These are phyloP conservation scores for Furcula furcula DNA, from an alignment of 2,888 invertebrate genomes.

Conservation along the genomic window DNA sequence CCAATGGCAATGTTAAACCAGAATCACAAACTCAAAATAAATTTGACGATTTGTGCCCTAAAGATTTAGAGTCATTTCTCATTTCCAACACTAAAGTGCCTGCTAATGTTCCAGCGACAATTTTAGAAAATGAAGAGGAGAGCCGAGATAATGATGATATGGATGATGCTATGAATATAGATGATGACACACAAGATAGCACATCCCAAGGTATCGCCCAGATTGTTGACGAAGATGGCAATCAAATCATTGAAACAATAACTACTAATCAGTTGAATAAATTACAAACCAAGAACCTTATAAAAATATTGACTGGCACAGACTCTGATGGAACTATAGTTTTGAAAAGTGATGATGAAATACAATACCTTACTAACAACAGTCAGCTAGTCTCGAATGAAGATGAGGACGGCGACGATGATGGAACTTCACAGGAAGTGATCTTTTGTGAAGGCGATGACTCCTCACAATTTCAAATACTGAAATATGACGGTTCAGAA, in stretches of 20 bases:
- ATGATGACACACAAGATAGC: slow-evolving; percentile 41
- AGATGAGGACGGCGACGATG: slow-evolving; percentile 52
- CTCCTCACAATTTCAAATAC: slow-evolving; percentile 63
- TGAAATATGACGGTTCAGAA: slow-evolving; percentile 72
- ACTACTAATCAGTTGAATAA: slow-evolving; percentile 25
- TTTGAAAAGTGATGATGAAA: slow-evolving; percentile 52
- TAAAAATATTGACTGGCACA: slow-evolving; percentile 63
- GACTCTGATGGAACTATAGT: slow-evolving; percentile 57
- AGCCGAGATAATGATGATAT: slow-evolving; percentile 48
- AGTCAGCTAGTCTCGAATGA: slow-evolving; percentile 46
- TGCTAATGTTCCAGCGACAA: slow-evolving; percentile 68
- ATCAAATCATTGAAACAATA: slow-evolving; percentile 28
- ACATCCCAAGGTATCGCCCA: slow-evolving; percentile 37
- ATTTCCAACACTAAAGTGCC: slow-evolving; percentile 60
- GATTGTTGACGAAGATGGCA: slow-evolving; percentile 28
- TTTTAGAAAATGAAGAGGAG: slow-evolving; percentile 69
- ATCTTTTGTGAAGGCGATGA: slow-evolving; percentile 73
- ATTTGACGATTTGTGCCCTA: slow-evolving; percentile 59
- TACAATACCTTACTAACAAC: slow-evolving; percentile 61
- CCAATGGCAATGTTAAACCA: not conserved
- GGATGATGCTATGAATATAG: slow-evolving; percentile 46
- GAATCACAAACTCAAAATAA: slow-evolving; percentile 15
- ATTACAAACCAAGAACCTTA: slow-evolving; percentile 44
- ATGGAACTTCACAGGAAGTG: slow-evolving; percentile 59
- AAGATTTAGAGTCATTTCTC: slow-evolving; percentile 62